Evolutionary conservation across 2,113 vertebrate genomes (phyloP).

Genomic region (Sporophila hypoxantha): DNA sequence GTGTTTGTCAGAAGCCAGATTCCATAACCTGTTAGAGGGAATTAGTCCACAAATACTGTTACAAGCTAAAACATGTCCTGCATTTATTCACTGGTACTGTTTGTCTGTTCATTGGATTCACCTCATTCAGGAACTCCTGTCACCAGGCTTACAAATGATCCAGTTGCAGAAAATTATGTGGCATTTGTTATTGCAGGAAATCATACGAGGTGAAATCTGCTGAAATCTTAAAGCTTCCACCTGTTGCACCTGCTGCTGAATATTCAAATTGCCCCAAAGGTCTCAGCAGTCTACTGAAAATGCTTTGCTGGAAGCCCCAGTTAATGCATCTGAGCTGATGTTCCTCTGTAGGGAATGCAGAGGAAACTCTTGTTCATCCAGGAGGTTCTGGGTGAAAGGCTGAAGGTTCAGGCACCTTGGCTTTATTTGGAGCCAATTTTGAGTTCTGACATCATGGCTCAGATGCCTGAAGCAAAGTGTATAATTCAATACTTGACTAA

Average conservation of each 20-base stretch:
- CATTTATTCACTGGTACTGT: not conserved
- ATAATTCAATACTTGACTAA: conserved; percentile 76
- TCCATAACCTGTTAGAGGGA: not conserved
- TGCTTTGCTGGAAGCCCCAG: not conserved
- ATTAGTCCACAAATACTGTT: not conserved
- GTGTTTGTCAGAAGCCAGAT: not conserved
- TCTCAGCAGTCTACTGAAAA: not conserved
- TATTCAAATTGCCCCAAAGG: not conserved
- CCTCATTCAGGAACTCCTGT: not conserved
- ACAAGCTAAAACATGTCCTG: not conserved
- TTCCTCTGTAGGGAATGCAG: conserved; percentile 76
- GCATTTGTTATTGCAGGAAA: not conserved
- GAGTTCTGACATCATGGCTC: conserved; percentile 85
- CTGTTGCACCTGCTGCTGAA: not conserved
- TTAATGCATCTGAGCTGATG: not conserved
- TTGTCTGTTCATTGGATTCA: not conserved
- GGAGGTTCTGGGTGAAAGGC: conserved; percentile 86
- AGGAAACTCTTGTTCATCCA: conserved; percentile 77
- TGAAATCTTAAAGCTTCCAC: not conserved
- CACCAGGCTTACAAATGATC: not conserved
- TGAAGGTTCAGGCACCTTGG: conserved; percentile 86
- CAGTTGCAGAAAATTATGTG: not conserved
- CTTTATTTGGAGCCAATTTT: conserved; percentile 87
- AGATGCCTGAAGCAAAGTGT: conserved; percentile 87
- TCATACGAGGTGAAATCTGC: not conserved